phyloP scores from a whole-genome alignment of 2,113 vertebrate genomes.

The Upupa epops region DNA sequence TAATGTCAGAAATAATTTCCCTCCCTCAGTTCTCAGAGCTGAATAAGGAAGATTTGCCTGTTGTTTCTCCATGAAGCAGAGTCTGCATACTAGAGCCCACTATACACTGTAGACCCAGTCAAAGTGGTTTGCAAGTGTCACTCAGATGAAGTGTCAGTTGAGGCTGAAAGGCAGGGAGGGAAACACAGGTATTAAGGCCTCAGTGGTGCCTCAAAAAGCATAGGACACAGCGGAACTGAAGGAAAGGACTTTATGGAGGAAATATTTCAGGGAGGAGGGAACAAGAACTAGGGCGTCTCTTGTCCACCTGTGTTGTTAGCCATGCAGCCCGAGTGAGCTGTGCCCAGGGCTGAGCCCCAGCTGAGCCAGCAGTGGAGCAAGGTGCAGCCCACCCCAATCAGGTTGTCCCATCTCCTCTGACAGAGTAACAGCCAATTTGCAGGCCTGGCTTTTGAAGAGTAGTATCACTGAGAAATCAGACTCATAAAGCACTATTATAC shows the following conservation, averaged over 20 bases:
- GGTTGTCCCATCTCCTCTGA: background rate
- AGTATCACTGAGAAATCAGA: background rate
- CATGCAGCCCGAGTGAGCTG: no score
- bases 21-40: background rate
- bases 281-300: background rate
- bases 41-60: background rate
- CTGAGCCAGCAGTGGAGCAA: rapidly evolving
- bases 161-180: background rate
- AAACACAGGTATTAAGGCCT: background rate
- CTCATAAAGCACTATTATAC: background rate
- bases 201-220: background rate
- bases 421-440: background rate
- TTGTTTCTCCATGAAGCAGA: background rate
- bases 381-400: no score
- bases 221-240: background rate
- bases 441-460: background rate
- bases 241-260: background rate
- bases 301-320: rapidly evolving
- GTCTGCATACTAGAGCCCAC: no score
- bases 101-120: background rate
- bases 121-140: background rate
- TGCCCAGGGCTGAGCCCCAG: no score
- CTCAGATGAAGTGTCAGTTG: no score
- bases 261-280: background rate
- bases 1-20: background rate